Evolutionary conservation across 2,113 vertebrate species (phyloP), one percentile per base, ranked within the genome.

Genomic region (Columbina picui): DNA sequence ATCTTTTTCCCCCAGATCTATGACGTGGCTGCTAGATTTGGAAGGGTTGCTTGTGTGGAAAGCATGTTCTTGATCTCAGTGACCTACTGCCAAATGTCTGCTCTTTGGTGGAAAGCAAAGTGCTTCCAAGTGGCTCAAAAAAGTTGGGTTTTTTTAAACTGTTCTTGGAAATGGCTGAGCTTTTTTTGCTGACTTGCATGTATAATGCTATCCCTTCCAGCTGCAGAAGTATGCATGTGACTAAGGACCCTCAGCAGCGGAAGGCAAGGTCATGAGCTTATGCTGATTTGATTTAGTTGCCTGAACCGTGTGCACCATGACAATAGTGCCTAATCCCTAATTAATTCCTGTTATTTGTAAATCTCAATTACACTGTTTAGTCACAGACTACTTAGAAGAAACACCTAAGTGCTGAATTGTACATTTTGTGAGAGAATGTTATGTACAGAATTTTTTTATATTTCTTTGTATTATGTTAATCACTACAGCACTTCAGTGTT

Each of bases 131-230:
- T 69, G 79, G 26, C 64, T 84, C 77, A 64, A 47, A 92, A 91
- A 92, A 32, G 30, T 21, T 15, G 41, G 36, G 41, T 53, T 60
- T 52, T 55, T 60, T 14, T 8, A 9, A 71, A 50, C 32, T 59
- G 17, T 93, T 94, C 83, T 94, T 95, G 83, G 86, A 94, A 93
- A 84, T 61, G 64, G 23, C 83, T 47, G 79, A 70, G 59, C 86
- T 64, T 16, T 86, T 95, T 97, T 92, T 95, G 86, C 92, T 95
- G 83, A 78, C 83, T 86, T 85, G 56, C 64, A 41, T 92, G 55
- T 92, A 86, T 80, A 87, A 75, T 52, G 52, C 47, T 84, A 52
- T 92, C 38, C 68, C 60, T 86, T 77, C 56, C 90, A 89, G 80
- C 64, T 90, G 91, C 68, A 71, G 29, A 90, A 92, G 68, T 70